These are phyloP conservation scores for Heterocephalus glaber DNA, from an alignment of 2,113 vertebrate species.

Conservation along the genomic window DNA sequence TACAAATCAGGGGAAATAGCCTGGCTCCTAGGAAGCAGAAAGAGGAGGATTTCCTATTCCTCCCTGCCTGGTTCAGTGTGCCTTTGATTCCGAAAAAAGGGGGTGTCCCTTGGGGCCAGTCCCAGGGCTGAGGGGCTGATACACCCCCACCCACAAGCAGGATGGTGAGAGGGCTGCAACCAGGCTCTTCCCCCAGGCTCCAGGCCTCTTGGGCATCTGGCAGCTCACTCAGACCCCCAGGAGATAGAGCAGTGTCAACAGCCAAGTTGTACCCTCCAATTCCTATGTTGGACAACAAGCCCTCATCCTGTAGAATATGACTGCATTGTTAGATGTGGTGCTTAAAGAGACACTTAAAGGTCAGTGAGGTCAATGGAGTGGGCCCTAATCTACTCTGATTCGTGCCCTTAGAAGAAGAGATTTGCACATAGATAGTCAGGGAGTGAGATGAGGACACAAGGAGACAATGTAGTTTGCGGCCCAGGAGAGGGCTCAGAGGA, in stretches of 20 bases:
- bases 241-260: neutral
- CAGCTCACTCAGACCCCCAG: neutral
- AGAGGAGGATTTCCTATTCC: neutral
- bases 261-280: no score
- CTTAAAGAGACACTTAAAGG: neutral
- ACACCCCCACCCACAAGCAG: neutral
- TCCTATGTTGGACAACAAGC: neutral
- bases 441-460: neutral
- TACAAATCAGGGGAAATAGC: neutral
- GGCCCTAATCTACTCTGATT: neutral
- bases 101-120: fast-evolving
- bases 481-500: neutral
- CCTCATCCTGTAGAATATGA: neutral
- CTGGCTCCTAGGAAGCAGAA: neutral
- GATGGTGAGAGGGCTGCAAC: neutral
- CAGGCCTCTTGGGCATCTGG: neutral
- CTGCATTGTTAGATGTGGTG: neutral
- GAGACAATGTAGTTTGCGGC: neutral
- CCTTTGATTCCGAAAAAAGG: neutral
- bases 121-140: neutral
- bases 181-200: neutral
- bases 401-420: neutral
- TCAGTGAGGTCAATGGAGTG: neutral
- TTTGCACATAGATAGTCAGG: neutral
- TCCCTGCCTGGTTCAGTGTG: neutral